Evolutionary conservation across 1,140 invertebrate genomes (phyloP), one percentile per base, ranked within the genome.

Genomic region (Saccostrea glomerata): DNA sequence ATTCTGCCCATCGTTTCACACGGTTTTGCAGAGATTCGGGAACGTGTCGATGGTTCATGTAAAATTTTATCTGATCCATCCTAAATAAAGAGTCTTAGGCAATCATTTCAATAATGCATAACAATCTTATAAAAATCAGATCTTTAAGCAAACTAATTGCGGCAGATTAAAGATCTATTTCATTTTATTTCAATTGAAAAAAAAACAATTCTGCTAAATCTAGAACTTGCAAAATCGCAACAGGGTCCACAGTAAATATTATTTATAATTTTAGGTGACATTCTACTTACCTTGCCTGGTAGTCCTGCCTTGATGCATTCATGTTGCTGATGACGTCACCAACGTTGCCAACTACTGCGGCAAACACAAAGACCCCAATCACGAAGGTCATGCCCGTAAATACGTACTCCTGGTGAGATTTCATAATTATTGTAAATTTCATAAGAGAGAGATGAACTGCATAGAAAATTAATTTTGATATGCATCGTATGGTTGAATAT

Each of bases 251-350:
- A n/a, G n/a, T n/a, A n/a, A n/a, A n/a, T n/a, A n/a, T n/a, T n/a
- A n/a, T n/a, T n/a, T n/a, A n/a, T n/a, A n/a, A n/a, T n/a, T n/a
- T n/a, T n/a, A n/a, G n/a, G n/a, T n/a, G n/a, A 47, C 40, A 47
- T 47, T 47, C 20, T 4, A 36, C 85, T 63, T 73, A 93, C 92
- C 97, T 96, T 90, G 98, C 97, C 95, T 98, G 98, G 94, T 99
- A 99, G 95, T 99, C 98, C 85, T 99, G 95, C 47, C 98, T 96
- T 95, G 98, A 99, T 23, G 98, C 98, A 94, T 99, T 99, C 91
- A 98, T 96, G 95, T 99, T 99, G n/a, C 98, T 99, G 94, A 99
- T 99, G 92, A 99, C 98, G 95, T 99, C 99, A 88, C 98, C 98
- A 82, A 99, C 98, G 96, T 99, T 98, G 77, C 97, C 98, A 47